phyloP scores from a whole-genome alignment of 2,113 vertebrate species.

The Osmerus mordax region DNA sequence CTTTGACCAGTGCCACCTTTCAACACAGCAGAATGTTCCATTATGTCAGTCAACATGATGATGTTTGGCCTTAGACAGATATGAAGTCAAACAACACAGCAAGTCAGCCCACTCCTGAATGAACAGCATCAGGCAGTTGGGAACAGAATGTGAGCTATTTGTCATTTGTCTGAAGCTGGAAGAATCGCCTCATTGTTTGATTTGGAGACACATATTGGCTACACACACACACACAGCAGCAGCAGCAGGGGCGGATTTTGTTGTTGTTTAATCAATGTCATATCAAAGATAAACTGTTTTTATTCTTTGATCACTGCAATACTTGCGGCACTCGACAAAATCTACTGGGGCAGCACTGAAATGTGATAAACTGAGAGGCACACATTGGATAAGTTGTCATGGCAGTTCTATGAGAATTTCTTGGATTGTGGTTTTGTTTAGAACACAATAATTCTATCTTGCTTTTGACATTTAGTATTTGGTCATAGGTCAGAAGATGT shows the following conservation, averaged over 20 bases:
- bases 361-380: too few species aligned
- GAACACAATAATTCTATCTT: too few species aligned
- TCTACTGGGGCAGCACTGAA: too few species aligned
- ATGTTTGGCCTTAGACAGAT: neutral
- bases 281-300: too few species aligned
- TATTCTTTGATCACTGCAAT: too few species aligned
- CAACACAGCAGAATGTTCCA: neutral
- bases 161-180: neutral
- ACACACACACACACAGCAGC: slow-evolving; percentile 3
- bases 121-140: neutral
- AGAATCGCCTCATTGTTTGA: slow-evolving; percentile 4
- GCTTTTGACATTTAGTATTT: too few species aligned
- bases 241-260: neutral
- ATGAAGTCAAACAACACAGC: neutral
- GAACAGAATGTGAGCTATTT: slow-evolving; percentile 17
- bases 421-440: too few species aligned
- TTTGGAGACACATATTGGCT: slow-evolving; percentile 1
- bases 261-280: neutral
- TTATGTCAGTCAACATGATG: neutral
- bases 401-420: too few species aligned
- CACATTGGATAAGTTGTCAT: too few species aligned
- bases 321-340: too few species aligned
- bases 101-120: neutral
- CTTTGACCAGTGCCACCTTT: too few species aligned
- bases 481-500: too few species aligned